Conservation (phyloP, 2,113 vertebrate species). For the Ahaetulla prasina region DNA sequence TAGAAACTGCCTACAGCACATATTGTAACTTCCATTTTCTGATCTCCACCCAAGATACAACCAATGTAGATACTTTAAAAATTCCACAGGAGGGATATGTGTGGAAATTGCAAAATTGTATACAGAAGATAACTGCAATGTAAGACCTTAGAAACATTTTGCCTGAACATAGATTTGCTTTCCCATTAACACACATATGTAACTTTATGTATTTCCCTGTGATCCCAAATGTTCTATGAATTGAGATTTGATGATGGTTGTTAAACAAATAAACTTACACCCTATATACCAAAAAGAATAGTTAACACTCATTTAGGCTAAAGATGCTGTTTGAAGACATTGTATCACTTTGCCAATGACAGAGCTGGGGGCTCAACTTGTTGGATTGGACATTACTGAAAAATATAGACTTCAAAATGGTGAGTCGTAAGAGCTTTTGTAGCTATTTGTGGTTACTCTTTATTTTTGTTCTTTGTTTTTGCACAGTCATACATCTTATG, state of each 20-base stretch:
- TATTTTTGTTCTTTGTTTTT: background rate
- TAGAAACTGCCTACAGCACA: background rate
- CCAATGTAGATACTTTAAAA: background rate
- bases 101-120: background rate
- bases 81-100: background rate
- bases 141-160: background rate
- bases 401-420: conserved; percentile 1
- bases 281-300: background rate
- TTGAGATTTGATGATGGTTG: background rate
- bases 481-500: background rate
- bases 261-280: background rate
- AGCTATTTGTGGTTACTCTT: background rate
- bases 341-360: background rate
- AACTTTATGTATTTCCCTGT: background rate
- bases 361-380: background rate
- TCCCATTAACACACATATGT: no score
- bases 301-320: background rate
- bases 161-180: background rate
- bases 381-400: background rate
- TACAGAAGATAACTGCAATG: background rate
- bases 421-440: background rate
- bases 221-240: background rate
- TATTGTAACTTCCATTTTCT: background rate
- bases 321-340: background rate
- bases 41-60: background rate